Percentiles rank a stretch among this genome's conserved stretches.
phyloP scores from a whole-genome alignment of 2,797 vertebrate species.

The Rhinogobio ventralis region DNA sequence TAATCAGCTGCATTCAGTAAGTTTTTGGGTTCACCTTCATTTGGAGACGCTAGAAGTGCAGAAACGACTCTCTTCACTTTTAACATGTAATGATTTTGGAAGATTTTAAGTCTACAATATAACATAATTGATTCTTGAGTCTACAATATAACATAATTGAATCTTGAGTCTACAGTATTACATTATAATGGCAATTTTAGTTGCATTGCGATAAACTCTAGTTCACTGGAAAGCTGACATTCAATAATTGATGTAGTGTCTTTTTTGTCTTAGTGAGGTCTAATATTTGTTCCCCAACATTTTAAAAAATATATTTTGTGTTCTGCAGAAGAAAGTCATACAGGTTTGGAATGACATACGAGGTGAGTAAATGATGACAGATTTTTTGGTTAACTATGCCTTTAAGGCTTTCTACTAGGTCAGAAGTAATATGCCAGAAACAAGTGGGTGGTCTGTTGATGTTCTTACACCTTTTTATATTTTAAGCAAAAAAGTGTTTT shows the following conservation, averaged over 20 bases:
- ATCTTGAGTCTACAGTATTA: neutral
- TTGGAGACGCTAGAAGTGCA: neutral
- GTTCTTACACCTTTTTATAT: conserved; percentile 6
- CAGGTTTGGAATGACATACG: neutral
- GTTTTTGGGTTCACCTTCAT: neutral
- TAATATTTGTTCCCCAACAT: neutral
- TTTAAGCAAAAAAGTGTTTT: neutral
- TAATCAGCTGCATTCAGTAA: neutral
- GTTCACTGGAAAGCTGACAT: neutral
- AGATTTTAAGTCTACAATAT: neutral
- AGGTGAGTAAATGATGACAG: neutral
- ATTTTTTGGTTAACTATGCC: neutral
- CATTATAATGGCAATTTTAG: neutral
- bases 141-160: neutral
- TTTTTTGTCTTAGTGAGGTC: neutral
- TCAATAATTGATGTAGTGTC: neutral
- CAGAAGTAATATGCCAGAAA: neutral
- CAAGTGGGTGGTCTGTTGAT: neutral
- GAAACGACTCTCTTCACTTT: neutral
- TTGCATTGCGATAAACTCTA: neutral
- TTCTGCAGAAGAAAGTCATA: neutral
- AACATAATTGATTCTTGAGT: neutral
- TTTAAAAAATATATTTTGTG: neutral
- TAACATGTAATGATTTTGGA: neutral
- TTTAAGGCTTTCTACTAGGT: neutral